A percentile compares a stretch with the other conserved stretches of the same genome.
Evolutionary conservation across 2,113 vertebrate species (phyloP).

Genomic region (Puma concolor): DNA sequence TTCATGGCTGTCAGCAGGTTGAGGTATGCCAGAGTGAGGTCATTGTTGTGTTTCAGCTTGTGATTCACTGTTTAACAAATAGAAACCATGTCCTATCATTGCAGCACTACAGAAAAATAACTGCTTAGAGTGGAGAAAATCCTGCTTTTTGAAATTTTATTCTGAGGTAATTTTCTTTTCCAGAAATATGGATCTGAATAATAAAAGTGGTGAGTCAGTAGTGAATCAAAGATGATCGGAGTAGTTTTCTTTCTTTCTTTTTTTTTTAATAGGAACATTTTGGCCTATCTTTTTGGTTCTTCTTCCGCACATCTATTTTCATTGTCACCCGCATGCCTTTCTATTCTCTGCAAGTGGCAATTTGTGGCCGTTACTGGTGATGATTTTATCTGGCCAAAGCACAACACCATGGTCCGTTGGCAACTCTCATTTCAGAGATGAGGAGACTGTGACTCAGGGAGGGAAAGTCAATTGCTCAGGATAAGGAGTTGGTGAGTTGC

Average conservation of each 20-base stretch:
- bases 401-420: background rate
- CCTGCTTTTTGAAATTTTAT: background rate
- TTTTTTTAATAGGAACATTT: slow-evolving; percentile 24
- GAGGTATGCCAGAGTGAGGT: slow-evolving; percentile 48
- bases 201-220: slow-evolving; percentile 36
- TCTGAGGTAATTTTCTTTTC: slow-evolving; percentile 44
- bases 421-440: background rate
- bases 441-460: background rate
- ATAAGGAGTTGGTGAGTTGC: background rate
- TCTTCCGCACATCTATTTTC: slow-evolving; percentile 32
- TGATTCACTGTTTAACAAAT: slow-evolving; percentile 68
- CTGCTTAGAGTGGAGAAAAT: slow-evolving; percentile 52
- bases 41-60: rapidly evolving
- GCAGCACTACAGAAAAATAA: slow-evolving; percentile 35
- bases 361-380: background rate
- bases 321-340: background rate
- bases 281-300: background rate
- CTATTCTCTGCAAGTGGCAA: background rate
- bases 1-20: slow-evolving; percentile 53
- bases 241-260: background rate
- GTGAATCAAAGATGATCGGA: slow-evolving; percentile 45
- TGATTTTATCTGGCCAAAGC: background rate
- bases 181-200: background rate
- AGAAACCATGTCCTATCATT: slow-evolving; percentile 57
- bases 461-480: background rate